Evolutionary conservation across 2,113 vertebrate genomes (phyloP).

Genomic region (Gracilinanus agilis): DNA sequence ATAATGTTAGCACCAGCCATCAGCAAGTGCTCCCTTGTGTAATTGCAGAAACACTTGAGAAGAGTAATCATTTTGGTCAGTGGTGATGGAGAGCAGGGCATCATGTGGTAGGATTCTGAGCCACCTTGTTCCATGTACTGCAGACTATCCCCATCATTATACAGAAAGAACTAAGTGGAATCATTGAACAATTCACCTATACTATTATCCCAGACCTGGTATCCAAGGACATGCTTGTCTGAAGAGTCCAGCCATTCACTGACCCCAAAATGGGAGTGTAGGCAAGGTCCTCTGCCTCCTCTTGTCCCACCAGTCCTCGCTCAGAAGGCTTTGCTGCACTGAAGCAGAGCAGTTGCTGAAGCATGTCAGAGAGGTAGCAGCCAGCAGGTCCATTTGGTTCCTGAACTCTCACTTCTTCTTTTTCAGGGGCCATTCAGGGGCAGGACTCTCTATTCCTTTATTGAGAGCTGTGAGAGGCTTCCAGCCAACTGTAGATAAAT

Average conservation of each 20-base stretch:
- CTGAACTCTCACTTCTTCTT: constrained; percentile 81
- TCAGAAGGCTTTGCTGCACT: constrained; percentile 90
- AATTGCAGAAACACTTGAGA: constrained; percentile 98
- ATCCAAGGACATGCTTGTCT: constrained; percentile 97
- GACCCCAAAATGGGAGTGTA: constrained; percentile 99
- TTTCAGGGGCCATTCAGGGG: constrained; percentile 83
- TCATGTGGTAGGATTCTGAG: constrained; percentile 91
- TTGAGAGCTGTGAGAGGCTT: too few species aligned
- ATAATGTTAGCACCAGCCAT: constrained; percentile 97
- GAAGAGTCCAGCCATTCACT: constrained; percentile 99
- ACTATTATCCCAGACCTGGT: constrained; percentile 98
- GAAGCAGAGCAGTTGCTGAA: constrained; percentile 91
- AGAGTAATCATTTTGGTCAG: constrained; percentile 97
- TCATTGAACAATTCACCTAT: constrained; percentile 98
- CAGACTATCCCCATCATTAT: constrained; percentile 93
- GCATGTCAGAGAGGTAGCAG: constrained; percentile 89
- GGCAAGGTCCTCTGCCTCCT: constrained; percentile 97
- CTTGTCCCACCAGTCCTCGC: constrained; percentile 89
- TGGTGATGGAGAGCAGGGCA: constrained; percentile 88
- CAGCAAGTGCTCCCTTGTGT: constrained; percentile 98
- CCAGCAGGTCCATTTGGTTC: constrained; percentile 82
- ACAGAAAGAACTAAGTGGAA: constrained; percentile 95
- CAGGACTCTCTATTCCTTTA: constrained; percentile 80
- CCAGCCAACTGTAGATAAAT: background rate
- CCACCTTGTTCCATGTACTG: constrained; percentile 95